A percentile compares a stretch with the other conserved stretches of the same genome.
phyloP scores from a whole-genome alignment of 2,888 invertebrate species.

The Hecatera dysodea region DNA sequence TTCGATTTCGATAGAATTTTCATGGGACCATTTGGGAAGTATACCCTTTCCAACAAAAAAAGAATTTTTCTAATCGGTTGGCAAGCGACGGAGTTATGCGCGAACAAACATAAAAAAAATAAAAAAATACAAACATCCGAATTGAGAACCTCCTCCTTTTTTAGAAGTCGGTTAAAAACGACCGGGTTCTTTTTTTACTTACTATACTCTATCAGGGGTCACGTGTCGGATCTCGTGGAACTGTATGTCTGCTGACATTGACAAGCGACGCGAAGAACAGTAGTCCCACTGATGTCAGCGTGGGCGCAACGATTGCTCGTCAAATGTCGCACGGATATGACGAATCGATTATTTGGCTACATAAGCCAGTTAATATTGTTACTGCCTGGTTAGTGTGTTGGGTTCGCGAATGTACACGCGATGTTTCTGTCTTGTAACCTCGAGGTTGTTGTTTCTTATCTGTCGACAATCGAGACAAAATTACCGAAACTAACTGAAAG shows the following conservation, averaged over 20 bases:
- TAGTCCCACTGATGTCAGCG: conserved; percentile 12
- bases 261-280: conserved; percentile 12
- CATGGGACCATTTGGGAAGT: too few relatives aligned
- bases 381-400: neutral
- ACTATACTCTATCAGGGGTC: too few relatives aligned
- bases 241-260: conserved; percentile 5
- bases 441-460: neutral
- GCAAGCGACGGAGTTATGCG: too few relatives aligned
- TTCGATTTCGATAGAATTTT: too few relatives aligned
- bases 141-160: too few relatives aligned
- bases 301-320: neutral
- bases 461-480: neutral
- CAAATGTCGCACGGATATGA: neutral
- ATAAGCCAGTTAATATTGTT: neutral
- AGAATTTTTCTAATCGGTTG: too few relatives aligned
- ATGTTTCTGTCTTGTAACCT: neutral
- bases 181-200: too few relatives aligned
- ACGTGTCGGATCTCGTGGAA: conserved; percentile 17
- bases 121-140: too few relatives aligned
- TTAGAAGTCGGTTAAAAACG: too few relatives aligned
- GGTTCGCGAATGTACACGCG: too few relatives aligned
- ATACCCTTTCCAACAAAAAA: too few relatives aligned
- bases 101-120: too few relatives aligned
- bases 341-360: neutral
- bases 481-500: neutral